Conservation (phyloP, 2,888 invertebrate genomes). For the Lobophora halterata region DNA sequence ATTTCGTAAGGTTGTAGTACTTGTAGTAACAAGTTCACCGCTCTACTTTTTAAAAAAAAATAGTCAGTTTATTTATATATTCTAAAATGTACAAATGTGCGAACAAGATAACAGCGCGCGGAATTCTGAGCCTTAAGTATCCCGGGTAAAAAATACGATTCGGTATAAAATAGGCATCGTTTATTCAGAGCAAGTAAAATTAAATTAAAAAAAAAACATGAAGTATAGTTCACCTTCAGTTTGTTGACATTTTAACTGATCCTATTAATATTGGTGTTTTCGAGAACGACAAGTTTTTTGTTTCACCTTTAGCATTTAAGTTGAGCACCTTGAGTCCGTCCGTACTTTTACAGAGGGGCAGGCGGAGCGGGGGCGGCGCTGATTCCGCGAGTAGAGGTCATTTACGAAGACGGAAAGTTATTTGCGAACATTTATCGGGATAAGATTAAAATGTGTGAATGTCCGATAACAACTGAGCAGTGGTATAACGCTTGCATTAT, state of each 20-base stretch:
- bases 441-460: slow-evolving; percentile 50
- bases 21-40: no score
- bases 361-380: no score
- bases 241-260: slow-evolving; percentile 59
- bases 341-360: no score
- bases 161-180: neutral
- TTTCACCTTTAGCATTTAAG: slow-evolving; percentile 50
- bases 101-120: no score
- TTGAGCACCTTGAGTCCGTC: slow-evolving; percentile 52
- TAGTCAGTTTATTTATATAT: no score
- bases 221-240: slow-evolving; percentile 50
- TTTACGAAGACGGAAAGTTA: slow-evolving; percentile 42
- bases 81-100: no score
- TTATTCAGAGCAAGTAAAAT: slow-evolving; percentile 11
- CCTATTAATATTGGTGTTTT: slow-evolving; percentile 38
- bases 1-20: no score
- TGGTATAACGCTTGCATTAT: no score
- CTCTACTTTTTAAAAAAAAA: no score
- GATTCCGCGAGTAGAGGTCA: slow-evolving; percentile 57
- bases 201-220: slow-evolving; percentile 10
- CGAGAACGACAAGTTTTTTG: slow-evolving; percentile 55
- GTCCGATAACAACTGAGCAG: slow-evolving; percentile 52
- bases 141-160: neutral
- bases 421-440: slow-evolving; percentile 33
- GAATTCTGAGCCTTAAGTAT: no score